Conservation (phyloP, 2,888 invertebrate species). For the Ochropacha duplaris region DNA sequence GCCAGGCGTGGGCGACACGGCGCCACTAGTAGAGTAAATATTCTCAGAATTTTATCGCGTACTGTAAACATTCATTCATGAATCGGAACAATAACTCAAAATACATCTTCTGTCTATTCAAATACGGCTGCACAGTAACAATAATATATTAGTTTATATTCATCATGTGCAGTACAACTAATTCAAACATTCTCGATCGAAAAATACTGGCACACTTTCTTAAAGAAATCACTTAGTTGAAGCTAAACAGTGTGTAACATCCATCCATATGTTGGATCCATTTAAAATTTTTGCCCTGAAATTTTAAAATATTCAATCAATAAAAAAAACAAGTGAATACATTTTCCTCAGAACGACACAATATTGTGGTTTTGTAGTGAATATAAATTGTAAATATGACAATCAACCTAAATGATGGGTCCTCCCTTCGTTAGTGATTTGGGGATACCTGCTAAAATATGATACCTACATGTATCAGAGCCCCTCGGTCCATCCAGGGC, state of each 20-base stretch:
- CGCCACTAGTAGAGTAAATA: slow-evolving; percentile 68
- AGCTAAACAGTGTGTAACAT: no score
- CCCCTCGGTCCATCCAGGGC: slow-evolving; percentile 87
- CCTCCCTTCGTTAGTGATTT: not conserved
- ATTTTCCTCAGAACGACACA: no score
- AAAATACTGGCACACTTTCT: slow-evolving; percentile 23
- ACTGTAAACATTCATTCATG: slow-evolving; percentile 65
- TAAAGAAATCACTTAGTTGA: no score
- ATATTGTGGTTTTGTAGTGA: not conserved
- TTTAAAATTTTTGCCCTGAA: no score
- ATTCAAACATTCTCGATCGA: slow-evolving; percentile 31
- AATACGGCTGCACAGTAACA: slow-evolving; percentile 33
- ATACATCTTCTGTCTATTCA: slow-evolving; percentile 30
- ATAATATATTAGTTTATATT: slow-evolving; percentile 42
- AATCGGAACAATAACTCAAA: slow-evolving; percentile 47
- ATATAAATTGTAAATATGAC: not conserved
- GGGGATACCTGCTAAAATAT: slow-evolving; percentile 51
- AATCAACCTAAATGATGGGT: slow-evolving; percentile 10
- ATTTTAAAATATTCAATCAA: slow-evolving; percentile 8
- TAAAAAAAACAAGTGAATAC: not conserved
- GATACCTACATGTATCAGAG: slow-evolving; percentile 88
- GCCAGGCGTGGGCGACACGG: slow-evolving; percentile 53
- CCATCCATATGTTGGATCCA: no score
- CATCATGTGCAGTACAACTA: slow-evolving; percentile 40
- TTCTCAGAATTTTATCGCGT: slow-evolving; percentile 69